These are phyloP conservation scores for Anhinga anhinga DNA, from an alignment of 2,113 vertebrate genomes.

Conservation along the genomic window DNA sequence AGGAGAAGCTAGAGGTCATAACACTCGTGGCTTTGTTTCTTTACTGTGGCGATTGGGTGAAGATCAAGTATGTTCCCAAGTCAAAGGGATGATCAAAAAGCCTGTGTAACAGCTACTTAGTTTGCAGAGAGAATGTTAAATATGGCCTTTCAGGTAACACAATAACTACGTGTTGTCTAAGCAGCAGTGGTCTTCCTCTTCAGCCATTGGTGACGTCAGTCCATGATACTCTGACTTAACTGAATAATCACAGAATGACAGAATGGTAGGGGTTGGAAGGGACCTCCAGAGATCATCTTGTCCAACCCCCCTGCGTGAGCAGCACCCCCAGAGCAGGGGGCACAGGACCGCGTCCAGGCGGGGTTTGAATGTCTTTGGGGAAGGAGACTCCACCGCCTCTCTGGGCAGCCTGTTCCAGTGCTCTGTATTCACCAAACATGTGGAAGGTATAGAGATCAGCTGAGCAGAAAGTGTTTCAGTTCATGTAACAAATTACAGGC, in stretches of 20 bases:
- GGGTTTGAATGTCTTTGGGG: too few relatives aligned
- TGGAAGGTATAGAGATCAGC: background rate
- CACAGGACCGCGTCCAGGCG: too few relatives aligned
- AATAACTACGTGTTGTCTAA: background rate
- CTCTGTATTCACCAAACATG: background rate
- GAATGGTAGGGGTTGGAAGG: too few relatives aligned
- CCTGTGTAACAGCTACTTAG: fast-evolving
- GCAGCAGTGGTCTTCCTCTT: background rate
- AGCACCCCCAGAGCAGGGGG: too few relatives aligned
- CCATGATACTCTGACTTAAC: background rate
- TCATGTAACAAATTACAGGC: background rate
- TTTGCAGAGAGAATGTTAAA: background rate
- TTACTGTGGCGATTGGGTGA: background rate
- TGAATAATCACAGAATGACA: background rate
- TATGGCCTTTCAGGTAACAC: background rate
- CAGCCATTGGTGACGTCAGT: background rate
- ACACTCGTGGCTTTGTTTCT: background rate
- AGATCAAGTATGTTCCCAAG: background rate
- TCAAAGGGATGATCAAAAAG: background rate
- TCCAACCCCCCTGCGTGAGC: too few relatives aligned
- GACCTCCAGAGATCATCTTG: too few relatives aligned
- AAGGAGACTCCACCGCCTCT: too few relatives aligned
- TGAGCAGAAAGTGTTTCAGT: conserved; percentile 16
- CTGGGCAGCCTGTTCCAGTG: too few relatives aligned
- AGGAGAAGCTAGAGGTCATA: background rate